Evolutionary conservation across 2,888 invertebrate genomes (phyloP).

Genomic region (Eristalis arbustorum): DNA sequence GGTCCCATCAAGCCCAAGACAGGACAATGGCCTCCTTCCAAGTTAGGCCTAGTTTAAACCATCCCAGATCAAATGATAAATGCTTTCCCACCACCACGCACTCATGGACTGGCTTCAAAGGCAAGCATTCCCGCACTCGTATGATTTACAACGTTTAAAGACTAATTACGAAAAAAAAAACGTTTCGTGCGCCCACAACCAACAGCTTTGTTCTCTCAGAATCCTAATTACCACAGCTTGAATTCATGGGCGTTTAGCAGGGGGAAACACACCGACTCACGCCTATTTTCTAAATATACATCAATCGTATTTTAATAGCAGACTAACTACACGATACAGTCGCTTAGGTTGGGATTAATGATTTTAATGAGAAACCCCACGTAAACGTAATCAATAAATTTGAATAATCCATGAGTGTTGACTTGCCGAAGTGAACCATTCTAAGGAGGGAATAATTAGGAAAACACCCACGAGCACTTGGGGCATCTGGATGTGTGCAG

Average conservation of each 20-base stretch:
- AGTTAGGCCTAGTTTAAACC: too few species aligned
- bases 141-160: background rate
- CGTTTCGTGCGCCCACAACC: background rate
- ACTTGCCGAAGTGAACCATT: background rate
- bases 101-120: too few species aligned
- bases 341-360: slow-evolving; percentile 7
- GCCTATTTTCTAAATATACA: background rate
- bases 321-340: background rate
- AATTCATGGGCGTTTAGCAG: background rate
- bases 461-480: background rate
- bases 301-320: background rate
- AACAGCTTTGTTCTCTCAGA: background rate
- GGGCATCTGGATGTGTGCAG: too few species aligned
- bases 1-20: too few species aligned
- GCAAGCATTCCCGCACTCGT: background rate
- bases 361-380: slow-evolving; percentile 28
- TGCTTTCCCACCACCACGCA: background rate
- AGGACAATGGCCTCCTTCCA: too few species aligned
- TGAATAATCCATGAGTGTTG: slow-evolving; percentile 14
- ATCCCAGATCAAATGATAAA: background rate
- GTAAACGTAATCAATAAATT: slow-evolving; percentile 12
- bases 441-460: slow-evolving; percentile 5
- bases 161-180: background rate
- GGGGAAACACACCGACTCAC: background rate
- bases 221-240: background rate